Evolutionary conservation across 2,113 vertebrate species (phyloP).

Genomic region (Sclerurus mexicanus): DNA sequence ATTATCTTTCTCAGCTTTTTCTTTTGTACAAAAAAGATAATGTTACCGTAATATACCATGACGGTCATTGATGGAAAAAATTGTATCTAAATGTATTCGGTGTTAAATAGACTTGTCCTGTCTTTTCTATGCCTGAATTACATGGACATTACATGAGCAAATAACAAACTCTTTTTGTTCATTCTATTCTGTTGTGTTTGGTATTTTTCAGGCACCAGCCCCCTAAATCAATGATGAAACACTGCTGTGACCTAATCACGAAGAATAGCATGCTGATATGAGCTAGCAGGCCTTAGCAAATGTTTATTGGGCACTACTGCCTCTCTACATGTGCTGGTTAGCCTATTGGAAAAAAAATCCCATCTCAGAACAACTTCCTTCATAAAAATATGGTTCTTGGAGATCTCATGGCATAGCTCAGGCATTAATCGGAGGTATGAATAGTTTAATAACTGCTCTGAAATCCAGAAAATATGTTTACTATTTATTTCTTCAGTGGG

Average conservation of each 20-base stretch:
- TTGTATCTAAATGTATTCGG: fast-evolving
- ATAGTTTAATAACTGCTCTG: background rate
- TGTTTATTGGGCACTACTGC: background rate
- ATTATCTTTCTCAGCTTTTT: background rate
- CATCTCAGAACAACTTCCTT: background rate
- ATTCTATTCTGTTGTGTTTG: background rate
- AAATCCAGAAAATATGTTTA: background rate
- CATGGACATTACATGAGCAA: background rate
- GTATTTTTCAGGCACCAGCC: background rate
- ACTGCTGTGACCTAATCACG: background rate
- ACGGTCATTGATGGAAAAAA: background rate
- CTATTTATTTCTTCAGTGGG: background rate
- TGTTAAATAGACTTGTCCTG: background rate
- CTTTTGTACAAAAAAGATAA: background rate
- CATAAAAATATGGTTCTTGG: background rate
- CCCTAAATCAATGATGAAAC: background rate
- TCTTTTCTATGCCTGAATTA: background rate
- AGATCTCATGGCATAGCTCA: background rate
- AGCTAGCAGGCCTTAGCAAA: background rate
- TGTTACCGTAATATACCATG: background rate
- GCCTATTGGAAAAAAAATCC: background rate
- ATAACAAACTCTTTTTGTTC: background rate
- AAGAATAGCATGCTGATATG: background rate
- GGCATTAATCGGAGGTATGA: background rate
- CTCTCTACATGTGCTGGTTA: background rate